Percentiles rank a stretch among this genome's conserved stretches.
Conservation (phyloP, 2,888 invertebrate genomes). For the Eulithis testata region DNA sequence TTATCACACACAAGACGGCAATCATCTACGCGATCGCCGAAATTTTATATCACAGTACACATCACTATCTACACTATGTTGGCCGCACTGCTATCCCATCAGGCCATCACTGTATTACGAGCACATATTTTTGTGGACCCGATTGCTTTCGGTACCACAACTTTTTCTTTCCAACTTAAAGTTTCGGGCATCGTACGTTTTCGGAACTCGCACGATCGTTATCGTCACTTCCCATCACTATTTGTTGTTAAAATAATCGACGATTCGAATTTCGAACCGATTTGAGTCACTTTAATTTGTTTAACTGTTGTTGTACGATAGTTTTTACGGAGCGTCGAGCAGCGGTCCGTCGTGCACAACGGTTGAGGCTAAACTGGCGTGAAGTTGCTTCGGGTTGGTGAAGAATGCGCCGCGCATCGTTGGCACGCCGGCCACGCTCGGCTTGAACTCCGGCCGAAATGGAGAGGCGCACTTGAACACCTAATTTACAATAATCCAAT, state of each 20-base stretch:
- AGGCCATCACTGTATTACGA: slow-evolving; percentile 77
- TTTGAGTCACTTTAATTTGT: slow-evolving; percentile 71
- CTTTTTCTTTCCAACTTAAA: slow-evolving; percentile 77
- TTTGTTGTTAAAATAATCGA: slow-evolving; percentile 42
- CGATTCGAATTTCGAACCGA: slow-evolving; percentile 56
- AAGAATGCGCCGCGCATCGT: slow-evolving; percentile 83
- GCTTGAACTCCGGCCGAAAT: slow-evolving; percentile 66
- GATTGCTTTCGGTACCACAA: slow-evolving; percentile 76
- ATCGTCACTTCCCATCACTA: slow-evolving; percentile 70
- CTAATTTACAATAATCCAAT: slow-evolving; percentile 60
- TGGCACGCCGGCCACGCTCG: slow-evolving; percentile 79
- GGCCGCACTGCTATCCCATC: slow-evolving; percentile 82
- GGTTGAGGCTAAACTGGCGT: slow-evolving; percentile 77
- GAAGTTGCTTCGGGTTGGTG: slow-evolving; percentile 79
- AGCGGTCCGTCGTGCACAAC: slow-evolving; percentile 64
- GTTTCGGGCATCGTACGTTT: slow-evolving; percentile 77
- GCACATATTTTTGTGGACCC: slow-evolving; percentile 76
- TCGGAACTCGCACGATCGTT: slow-evolving; percentile 45
- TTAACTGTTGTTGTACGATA: slow-evolving; percentile 77
- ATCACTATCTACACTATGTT: slow-evolving; percentile 80
- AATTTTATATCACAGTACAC: slow-evolving; percentile 82
- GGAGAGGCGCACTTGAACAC: slow-evolving; percentile 62
- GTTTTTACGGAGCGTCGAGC: slow-evolving; percentile 63
- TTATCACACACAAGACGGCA: slow-evolving; percentile 79
- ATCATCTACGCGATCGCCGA: slow-evolving; percentile 81